A percentile compares a stretch with the other conserved stretches of the same genome.
Conservation (phyloP, 2,113 vertebrate species). For the Terrapene triunguis region DNA sequence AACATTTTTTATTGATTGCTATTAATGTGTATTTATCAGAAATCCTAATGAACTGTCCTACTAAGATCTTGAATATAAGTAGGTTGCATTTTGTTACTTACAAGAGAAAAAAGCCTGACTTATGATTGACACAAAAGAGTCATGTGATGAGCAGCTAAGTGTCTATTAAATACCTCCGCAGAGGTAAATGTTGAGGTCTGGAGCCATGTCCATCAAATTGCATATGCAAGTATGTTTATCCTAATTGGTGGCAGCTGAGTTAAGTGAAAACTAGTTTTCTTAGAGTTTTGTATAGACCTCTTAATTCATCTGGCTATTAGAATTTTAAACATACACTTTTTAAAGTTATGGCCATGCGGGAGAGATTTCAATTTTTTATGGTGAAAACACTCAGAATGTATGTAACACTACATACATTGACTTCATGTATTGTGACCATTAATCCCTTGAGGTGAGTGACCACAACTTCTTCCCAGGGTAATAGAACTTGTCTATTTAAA, state of each 20-base stretch:
- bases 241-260: conserved; percentile 10
- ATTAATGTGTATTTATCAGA: conserved; percentile 61
- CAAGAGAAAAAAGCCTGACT: neutral
- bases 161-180: conserved; percentile 23
- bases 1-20: conserved; percentile 68
- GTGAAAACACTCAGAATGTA: conserved; percentile 17
- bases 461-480: neutral
- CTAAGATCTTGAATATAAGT: conserved; percentile 58
- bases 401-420: neutral
- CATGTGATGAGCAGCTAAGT: conserved; percentile 18
- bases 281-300: neutral
- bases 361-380: neutral
- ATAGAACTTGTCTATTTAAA: conserved; percentile 18
- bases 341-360: neutral
- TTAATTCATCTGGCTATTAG: conserved; percentile 30
- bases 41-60: conserved; percentile 55
- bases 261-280: neutral
- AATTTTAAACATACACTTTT: conserved; percentile 38
- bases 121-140: conserved; percentile 5
- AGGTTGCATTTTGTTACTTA: conserved; percentile 44
- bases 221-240: conserved; percentile 34
- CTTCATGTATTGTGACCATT: conserved; percentile 45
- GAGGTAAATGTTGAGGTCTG: neutral
- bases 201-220: conserved; percentile 29
- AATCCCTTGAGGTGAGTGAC: conserved; percentile 11